Evolutionary conservation across 2,113 vertebrate genomes (phyloP), one percentile per base, ranked within the genome.

Genomic region (Hydrolagus affinis): DNA sequence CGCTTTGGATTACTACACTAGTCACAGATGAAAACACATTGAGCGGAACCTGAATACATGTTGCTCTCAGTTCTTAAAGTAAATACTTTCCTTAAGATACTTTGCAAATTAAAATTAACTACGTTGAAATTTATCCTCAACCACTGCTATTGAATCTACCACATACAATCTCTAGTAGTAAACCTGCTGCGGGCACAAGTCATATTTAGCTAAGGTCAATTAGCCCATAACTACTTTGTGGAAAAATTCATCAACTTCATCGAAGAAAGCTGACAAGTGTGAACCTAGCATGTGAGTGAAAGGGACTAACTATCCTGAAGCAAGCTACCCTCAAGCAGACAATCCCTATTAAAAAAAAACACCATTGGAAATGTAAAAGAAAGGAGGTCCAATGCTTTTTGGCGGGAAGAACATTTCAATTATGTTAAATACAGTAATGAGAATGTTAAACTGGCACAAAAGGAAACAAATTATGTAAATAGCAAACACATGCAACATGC

Each of bases 351-450:
- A 44, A 44, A 44, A 44, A 44, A n/a, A n/a, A n/a, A n/a, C n/a
- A n/a, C n/a, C 44, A 1, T 44, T 44, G 44, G 44, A 44, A 44
- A 44, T 6, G 1, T 44, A 44, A 44, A 44, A 44, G 44, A 44
- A 44, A 44, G 44, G 44, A 44, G 44, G 44, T 6, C 44, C 44
- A 44, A 44, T 44, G 6, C 44, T 44, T 44, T 6, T 44, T 44
- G 6, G 44, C 44, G 6, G 1, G 44, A 44, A 44, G 44, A 44
- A 44, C 44, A 44, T 44, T 44, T 44, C 28, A 23, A 66, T 83
- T 66, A 66, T 19, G 25, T 83, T 68, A 83, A 64, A 64, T n/a
- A n/a, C n/a, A n/a, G n/a, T 83, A 83, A 83, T 68, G 78, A 66
- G 78, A 68, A 64, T 2, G 23, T 21, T 66, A 83, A 66, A 11